phyloP scores from a whole-genome alignment of 2,888 invertebrate genomes.

The Tortrix viridana region DNA sequence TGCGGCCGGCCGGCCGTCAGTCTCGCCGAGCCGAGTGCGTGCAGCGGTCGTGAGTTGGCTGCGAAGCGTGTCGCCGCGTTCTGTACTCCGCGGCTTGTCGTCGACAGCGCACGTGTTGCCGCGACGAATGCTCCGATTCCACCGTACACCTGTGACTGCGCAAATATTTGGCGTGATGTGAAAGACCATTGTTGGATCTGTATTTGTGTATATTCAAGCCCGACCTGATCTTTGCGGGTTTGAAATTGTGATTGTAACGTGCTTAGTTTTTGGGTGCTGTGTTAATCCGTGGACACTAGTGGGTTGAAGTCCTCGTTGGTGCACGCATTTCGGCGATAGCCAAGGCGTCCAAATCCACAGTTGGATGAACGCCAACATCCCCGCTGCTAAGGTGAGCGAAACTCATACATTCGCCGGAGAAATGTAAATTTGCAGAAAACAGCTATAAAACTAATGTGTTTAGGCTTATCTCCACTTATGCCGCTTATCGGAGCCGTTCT shows the following conservation, averaged over 20 bases:
- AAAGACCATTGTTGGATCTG: conserved; percentile 68
- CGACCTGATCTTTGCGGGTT: conserved; percentile 51
- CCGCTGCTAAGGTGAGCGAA: conserved; percentile 77
- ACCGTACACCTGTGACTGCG: conserved; percentile 76
- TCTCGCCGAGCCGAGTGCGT: conserved; percentile 74
- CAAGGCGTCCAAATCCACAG: conserved; percentile 69
- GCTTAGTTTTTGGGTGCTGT: conserved; percentile 66
- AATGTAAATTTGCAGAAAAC: conserved; percentile 48
- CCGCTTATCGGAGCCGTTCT: conserved; percentile 61
- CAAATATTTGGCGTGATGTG: conserved; percentile 78
- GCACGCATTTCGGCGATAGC: conserved; percentile 73
- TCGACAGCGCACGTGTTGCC: conserved; percentile 76
- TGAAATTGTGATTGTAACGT: conserved; percentile 61
- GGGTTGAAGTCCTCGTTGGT: conserved; percentile 59
- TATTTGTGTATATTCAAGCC: conserved; percentile 53
- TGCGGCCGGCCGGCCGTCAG: conserved; percentile 61
- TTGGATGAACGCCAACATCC: conserved; percentile 82
- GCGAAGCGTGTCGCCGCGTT: conserved; percentile 50
- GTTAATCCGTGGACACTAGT: conserved; percentile 57
- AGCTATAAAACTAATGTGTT: conserved; percentile 45
- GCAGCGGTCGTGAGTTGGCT: conserved; percentile 71
- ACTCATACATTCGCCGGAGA: conserved; percentile 51
- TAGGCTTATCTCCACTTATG: conserved; percentile 56
- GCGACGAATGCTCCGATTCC: conserved; percentile 60
- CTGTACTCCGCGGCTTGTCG: conserved; percentile 76